A percentile compares a stretch with the other conserved stretches of the same genome.
Conservation (phyloP, 2,797 vertebrate species). For the Paedocypris micromegethes region DNA sequence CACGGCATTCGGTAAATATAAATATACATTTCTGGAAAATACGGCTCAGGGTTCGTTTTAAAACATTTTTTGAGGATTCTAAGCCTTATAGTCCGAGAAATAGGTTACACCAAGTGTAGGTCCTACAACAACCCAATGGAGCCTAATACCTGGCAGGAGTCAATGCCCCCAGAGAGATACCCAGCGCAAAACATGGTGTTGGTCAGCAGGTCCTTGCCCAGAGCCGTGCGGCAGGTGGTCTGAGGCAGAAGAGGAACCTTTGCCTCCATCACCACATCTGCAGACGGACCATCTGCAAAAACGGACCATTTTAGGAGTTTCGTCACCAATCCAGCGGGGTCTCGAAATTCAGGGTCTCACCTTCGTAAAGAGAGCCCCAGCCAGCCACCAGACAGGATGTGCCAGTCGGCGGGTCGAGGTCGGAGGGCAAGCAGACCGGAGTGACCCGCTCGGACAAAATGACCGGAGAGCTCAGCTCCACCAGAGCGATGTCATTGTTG, state of each 20-base stretch:
- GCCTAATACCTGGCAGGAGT: conserved; percentile 84
- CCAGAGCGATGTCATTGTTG: conserved; percentile 84
- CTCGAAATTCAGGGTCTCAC: too few relatives aligned
- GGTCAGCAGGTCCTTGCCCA: conserved; percentile 84
- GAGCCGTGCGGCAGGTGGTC: conserved; percentile 75
- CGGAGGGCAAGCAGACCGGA: conserved; percentile 84
- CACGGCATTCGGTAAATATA: too few relatives aligned
- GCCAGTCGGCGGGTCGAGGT: conserved; percentile 72
- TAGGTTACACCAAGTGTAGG: too few relatives aligned
- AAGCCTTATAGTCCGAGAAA: too few relatives aligned
- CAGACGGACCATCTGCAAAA: conserved; percentile 78
- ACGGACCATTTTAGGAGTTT: not conserved
- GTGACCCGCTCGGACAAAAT: conserved; percentile 62
- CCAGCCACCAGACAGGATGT: conserved; percentile 84
- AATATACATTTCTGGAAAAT: too few relatives aligned
- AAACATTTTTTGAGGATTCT: too few relatives aligned
- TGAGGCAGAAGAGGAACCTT: conserved; percentile 82
- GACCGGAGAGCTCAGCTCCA: conserved; percentile 79
- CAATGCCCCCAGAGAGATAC: conserved; percentile 82
- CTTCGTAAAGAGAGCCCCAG: conserved; percentile 92
- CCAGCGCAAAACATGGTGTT: conserved; percentile 91
- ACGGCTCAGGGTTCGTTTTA: too few relatives aligned
- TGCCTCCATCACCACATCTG: conserved; percentile 87
- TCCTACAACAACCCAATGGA: too few relatives aligned
- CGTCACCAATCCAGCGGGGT: too few relatives aligned